Evolutionary conservation across 1,140 invertebrate species (phyloP).

Genomic region (Hyles vespertilio): DNA sequence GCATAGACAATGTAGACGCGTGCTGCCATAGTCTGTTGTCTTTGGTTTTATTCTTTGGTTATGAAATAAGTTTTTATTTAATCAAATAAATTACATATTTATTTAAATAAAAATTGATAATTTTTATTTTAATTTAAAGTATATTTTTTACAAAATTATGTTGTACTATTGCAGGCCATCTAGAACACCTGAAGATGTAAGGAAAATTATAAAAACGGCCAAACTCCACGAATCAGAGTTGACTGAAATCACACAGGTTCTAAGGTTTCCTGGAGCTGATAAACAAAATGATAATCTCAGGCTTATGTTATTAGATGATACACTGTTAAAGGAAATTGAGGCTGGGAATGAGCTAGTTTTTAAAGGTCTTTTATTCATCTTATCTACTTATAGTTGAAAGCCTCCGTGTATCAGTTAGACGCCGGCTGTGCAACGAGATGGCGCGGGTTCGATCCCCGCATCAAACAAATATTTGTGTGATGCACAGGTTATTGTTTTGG

Average conservation of each 20-base stretch:
- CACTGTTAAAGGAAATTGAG: conserved; percentile 78
- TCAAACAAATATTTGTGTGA: too few relatives aligned
- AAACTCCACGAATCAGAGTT: conserved; percentile 82
- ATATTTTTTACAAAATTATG: not conserved
- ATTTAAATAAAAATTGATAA: not conserved
- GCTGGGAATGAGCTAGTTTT: conserved; percentile 75
- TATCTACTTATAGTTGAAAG: too few relatives aligned
- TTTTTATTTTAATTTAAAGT: not conserved
- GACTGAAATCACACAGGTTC: conserved; percentile 78
- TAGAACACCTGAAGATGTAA: conserved; percentile 76
- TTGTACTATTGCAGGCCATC: conserved; percentile 46
- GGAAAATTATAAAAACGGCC: conserved; percentile 80
- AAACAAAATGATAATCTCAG: conserved; percentile 75
- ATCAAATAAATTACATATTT: not conserved
- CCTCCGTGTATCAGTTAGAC: too few relatives aligned
- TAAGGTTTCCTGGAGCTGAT: conserved; percentile 76
- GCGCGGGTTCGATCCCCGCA: too few relatives aligned
- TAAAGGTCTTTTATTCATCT: conserved; percentile 58
- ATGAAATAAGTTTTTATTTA: not conserved
- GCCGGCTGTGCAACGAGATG: too few relatives aligned
- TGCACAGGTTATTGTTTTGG: too few relatives aligned
- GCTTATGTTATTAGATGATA: conserved; percentile 81
- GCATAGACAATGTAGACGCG: conserved; percentile 1
- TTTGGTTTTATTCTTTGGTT: not conserved
- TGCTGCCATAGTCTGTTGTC: not conserved